phyloP scores from a whole-genome alignment of 2,888 invertebrate genomes.

The Clunio marinus region DNA sequence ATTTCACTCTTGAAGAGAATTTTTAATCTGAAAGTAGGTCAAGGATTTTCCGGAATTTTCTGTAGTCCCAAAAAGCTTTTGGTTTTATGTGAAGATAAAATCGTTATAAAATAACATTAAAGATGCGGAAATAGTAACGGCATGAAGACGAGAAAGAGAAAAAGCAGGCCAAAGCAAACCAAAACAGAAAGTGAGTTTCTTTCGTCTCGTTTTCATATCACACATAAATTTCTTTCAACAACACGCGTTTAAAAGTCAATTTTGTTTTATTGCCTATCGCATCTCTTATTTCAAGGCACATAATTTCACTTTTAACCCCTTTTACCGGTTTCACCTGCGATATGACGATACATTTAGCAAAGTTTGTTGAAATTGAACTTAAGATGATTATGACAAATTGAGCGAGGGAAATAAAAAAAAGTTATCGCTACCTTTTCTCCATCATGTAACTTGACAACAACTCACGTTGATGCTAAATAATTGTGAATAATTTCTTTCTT shows the following conservation, averaged over 20 bases:
- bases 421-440: no score
- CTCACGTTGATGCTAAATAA: background rate
- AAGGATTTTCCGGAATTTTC: background rate
- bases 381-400: no score
- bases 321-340: no score
- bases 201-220: background rate
- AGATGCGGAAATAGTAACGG: no score
- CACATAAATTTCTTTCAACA: background rate
- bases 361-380: no score
- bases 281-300: background rate
- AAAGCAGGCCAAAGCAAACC: background rate
- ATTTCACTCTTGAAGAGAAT: no score
- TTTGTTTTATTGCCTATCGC: background rate
- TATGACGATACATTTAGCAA: no score
- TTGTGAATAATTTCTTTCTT: background rate
- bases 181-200: background rate
- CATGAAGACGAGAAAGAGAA: background rate
- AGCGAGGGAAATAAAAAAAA: no score
- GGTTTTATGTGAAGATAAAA: no score
- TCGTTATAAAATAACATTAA: no score
- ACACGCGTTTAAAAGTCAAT: background rate
- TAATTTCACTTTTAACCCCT: background rate
- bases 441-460: no score
- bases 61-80: no score
- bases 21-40: background rate